These are phyloP conservation scores for Cephus runcator DNA, from an alignment of 2,888 invertebrate species.

Conservation along the genomic window DNA sequence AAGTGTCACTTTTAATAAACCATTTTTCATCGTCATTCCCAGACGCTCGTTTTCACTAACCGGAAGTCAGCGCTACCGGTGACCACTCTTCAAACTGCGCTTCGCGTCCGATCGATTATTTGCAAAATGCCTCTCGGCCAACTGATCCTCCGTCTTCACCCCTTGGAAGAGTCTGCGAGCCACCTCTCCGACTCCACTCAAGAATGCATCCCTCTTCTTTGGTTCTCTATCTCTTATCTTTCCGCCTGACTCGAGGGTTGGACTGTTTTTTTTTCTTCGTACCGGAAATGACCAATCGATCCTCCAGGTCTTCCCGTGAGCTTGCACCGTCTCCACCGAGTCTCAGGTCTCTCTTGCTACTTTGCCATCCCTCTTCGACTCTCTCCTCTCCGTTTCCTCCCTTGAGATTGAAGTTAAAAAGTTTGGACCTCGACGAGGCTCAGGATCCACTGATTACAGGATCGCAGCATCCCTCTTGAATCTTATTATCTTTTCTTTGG, in stretches of 20 bases:
- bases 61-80: background rate
- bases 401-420: background rate
- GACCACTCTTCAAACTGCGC: background rate
- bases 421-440: background rate
- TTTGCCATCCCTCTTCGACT: conserved; percentile 9
- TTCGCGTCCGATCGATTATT: background rate
- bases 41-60: background rate
- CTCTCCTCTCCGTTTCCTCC: background rate
- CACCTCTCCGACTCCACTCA: background rate
- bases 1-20: background rate
- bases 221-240: background rate
- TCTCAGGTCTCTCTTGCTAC: background rate
- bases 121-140: background rate
- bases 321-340: background rate
- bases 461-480: background rate
- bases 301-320: background rate
- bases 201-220: background rate
- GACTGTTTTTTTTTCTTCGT: background rate
- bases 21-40: background rate
- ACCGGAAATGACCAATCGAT: background rate
- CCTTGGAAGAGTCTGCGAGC: background rate
- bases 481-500: conserved; percentile 38
- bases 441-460: background rate
- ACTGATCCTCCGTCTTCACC: background rate
- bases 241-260: background rate